Base-by-base conservation (phyloP, 2,797 vertebrate genomes). In the Lepilemur septentrionalis region DNA sequence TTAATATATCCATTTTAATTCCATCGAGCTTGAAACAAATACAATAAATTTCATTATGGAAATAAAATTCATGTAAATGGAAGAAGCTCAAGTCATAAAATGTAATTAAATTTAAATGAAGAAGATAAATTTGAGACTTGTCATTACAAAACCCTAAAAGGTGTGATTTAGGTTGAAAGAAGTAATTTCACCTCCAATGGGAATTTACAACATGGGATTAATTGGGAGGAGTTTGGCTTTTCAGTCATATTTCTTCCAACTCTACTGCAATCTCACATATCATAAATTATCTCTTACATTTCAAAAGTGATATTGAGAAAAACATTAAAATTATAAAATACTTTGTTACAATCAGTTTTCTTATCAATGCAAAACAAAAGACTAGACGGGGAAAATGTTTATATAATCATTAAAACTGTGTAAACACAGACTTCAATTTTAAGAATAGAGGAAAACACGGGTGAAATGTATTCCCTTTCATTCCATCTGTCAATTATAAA, bases 251-350 rank as follows among this genome's bases (percentile, higher is more conserved):
- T 91, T 5, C 52, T 78, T 95, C n/a, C 17, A 91, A 46, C 20
- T 92, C 4, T 50, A 46, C 72, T 70, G 59, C 6, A 70, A 3
- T 30, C 32, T 97, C 46, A 84, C 50, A 82, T 52, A 61, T 91
- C 69, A 91, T 86, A 89, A 96, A 95, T 78, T 93, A 82, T 80
- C 30, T 87, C 22, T 85, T 85, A 84, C 22, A 72, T 92, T 95
- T 93, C 48, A 78, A 46, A 94, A 84, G 30, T 35, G 35, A 65
- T 63, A 88, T 87, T 76, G 59, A 25, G 8, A 23, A 94, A 82
- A 59, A 52, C 15, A 32, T 35, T 88, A n/a, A 59, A 61, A 75
- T 15, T 93, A 75, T 2, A 55, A 41, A 57, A 70, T 87, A 28
- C 4, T 73, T n/a, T 63, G 23, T 88, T 89, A 18, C 7, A 69